Evolutionary conservation across 2,888 invertebrate genomes (phyloP).

Genomic region (Lithophane socia): DNA sequence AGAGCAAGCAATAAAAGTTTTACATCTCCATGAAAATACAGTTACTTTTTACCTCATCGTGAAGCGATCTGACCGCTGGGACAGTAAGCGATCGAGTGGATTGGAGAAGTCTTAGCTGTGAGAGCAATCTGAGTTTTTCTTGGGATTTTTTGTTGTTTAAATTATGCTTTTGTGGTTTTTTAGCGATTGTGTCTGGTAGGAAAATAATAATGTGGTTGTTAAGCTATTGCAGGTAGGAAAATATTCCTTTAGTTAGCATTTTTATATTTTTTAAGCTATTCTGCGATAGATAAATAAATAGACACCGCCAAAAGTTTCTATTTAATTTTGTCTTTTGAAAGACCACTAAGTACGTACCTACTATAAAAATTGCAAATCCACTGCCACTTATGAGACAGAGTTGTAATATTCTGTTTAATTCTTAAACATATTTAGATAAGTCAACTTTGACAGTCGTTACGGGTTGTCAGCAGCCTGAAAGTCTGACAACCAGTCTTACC

Average conservation of each 20-base stretch:
- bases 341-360: too few relatives aligned
- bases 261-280: neutral
- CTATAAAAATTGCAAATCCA: neutral
- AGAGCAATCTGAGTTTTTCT: slow-evolving; percentile 13
- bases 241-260: neutral
- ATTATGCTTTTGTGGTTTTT: neutral
- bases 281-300: neutral
- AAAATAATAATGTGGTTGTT: too few relatives aligned
- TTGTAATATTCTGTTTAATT: neutral
- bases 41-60: slow-evolving; percentile 37
- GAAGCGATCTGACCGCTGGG: slow-evolving; percentile 50
- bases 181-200: neutral
- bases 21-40: slow-evolving; percentile 49
- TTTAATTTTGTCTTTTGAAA: too few relatives aligned
- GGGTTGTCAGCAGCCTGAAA: too few relatives aligned
- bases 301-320: too few relatives aligned
- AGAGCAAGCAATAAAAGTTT: slow-evolving; percentile 53
- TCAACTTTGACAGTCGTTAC: too few relatives aligned
- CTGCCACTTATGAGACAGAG: neutral
- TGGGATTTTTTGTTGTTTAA: slow-evolving; percentile 17
- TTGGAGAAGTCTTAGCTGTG: slow-evolving; percentile 23
- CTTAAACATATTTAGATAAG: neutral
- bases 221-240: neutral
- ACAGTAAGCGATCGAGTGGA: slow-evolving; percentile 34
- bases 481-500: too few relatives aligned